Base-by-base conservation (phyloP, 1,140 invertebrate genomes). In the Cherax quadricarinatus region DNA sequence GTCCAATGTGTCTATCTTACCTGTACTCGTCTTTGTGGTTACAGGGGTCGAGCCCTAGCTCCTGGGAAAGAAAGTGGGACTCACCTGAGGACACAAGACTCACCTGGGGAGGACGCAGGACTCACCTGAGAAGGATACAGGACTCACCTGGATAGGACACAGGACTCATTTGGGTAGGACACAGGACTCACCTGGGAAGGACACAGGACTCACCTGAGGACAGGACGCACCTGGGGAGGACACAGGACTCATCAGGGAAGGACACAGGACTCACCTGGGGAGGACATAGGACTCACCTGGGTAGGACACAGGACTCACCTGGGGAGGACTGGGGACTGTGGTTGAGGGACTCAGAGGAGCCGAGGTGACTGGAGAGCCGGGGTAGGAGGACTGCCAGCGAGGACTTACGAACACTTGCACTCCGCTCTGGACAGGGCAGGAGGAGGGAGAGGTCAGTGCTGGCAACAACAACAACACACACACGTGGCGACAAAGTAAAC, bases 281-380 rank as follows among this genome's bases (percentile, higher is more conserved):
- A 24, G 78, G 24, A n/a, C 24, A 79, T 79, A 24, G 78, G 78
- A 79, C 78, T 79, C 78, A 79, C 78, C 78, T 79, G 73, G 60
- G 49, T 3, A 80, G 41, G 12, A 49, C n/a, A 70, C 30, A 75
- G 84, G 78, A 86, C 89, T 92, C 80, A 92, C 91, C 91, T 88
- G 91, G 91, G 70, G 94, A 94, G 75, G 94, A 94, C 91, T 94
- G 94, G 49, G 94, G 94, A 89, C 94, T 94, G 75, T 94, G 94
- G 92, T 94, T 94, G 81, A 94, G 93, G 78, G 94, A 94, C 53
- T 94, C 94, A 81, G 94, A 93, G 51, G 94, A 94, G 41, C 94
- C 94, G 85, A 93, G 94, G 78, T 94, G 94, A 86, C 92, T 84
- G 41, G 94, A 93, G 6, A 87, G 86, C 24, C 91, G 85, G 12